Base-by-base conservation (phyloP, 2,888 invertebrate species). In the Cerceris ruficornis region DNA sequence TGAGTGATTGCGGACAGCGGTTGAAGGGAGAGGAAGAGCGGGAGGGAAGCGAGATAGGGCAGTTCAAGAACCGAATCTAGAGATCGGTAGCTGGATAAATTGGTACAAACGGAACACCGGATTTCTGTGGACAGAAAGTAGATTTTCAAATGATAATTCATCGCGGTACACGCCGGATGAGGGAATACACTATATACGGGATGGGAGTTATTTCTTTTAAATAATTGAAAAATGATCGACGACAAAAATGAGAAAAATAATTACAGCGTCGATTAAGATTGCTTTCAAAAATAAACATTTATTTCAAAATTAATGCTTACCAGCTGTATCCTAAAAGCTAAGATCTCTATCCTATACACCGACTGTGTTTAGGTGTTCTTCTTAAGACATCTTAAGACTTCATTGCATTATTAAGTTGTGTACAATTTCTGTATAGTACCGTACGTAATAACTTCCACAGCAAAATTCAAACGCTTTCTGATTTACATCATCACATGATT, bases 221-320 rank as follows among this genome's bases (percentile, higher is more conserved):
- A 15, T 8, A 50, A 28, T 17, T 49, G 17, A 39, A 11, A 8
- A 8, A n/a, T 13, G 28, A 7, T 52, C 14, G 6, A n/a, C n/a
- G 11, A 7, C 2, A 50, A 50, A n/a, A 49, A 61, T 61, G 7
- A n/a, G 14, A 46, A 14, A 77, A 85, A 80, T 77, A 71, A 86
- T 41, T 65, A 76, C 74, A 49, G 15, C 64, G 28, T 71, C 43
- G 54, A 43, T 86, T 85, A 88, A 86, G 87, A 90, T 91, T 91
- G 89, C 89, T 90, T 91, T 91, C 90, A 91, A 91, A 91, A 91
- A 91, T 91, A 91, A 91, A 91, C 91, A 91, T 91, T 91, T 91
- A 91, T 91, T 91, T 91, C 90, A 90, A 91, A 91, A 91, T 91
- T 91, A 91, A 91, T 91, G 90, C 90, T 91, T 90, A 90, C 87